Evolutionary conservation across 1,140 invertebrate genomes (phyloP).

Genomic region (Kradibia gibbosae): DNA sequence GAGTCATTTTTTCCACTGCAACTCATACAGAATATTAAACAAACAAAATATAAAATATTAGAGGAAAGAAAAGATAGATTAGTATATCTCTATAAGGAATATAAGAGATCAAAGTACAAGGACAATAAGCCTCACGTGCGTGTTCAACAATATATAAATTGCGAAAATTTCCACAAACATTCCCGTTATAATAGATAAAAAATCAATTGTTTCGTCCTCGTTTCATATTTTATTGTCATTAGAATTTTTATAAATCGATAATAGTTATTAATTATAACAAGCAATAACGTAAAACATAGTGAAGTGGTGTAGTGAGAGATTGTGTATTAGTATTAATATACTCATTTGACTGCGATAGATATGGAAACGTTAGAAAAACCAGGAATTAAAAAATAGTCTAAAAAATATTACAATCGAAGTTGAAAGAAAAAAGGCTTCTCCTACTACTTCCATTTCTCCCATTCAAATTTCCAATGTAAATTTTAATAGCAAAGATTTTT

Average conservation of each 20-base stretch:
- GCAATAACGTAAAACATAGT: slow-evolving; percentile 32
- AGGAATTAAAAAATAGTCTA: slow-evolving; percentile 34
- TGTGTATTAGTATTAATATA: slow-evolving; percentile 46
- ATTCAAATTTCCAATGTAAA: slow-evolving; percentile 45
- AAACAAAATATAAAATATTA: background rate
- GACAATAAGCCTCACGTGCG: slow-evolving; percentile 16
- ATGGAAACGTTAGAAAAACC: background rate
- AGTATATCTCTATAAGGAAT: background rate
- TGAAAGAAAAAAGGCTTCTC: slow-evolving; percentile 27
- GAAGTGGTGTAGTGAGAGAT: slow-evolving; percentile 39
- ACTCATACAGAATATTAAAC: too few species aligned
- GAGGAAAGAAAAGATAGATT: slow-evolving; percentile 22
- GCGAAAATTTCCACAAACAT: slow-evolving; percentile 43
- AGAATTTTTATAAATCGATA: slow-evolving; percentile 1
- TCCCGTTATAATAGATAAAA: slow-evolving; percentile 37
- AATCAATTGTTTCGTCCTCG: slow-evolving; percentile 28
- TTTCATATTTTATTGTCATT: slow-evolving; percentile 14
- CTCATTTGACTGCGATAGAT: slow-evolving; percentile 43
- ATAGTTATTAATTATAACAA: slow-evolving; percentile 19
- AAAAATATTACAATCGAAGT: slow-evolving; percentile 27
- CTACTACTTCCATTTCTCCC: slow-evolving; percentile 20
- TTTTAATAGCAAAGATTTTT: slow-evolving; percentile 44
- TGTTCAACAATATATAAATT: slow-evolving; percentile 32
- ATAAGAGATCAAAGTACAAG: background rate
- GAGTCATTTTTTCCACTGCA: background rate